Percentiles rank a stretch among this genome's conserved stretches.
Conservation (phyloP, 2,797 vertebrate genomes). For the Sphenodon punctatus region DNA sequence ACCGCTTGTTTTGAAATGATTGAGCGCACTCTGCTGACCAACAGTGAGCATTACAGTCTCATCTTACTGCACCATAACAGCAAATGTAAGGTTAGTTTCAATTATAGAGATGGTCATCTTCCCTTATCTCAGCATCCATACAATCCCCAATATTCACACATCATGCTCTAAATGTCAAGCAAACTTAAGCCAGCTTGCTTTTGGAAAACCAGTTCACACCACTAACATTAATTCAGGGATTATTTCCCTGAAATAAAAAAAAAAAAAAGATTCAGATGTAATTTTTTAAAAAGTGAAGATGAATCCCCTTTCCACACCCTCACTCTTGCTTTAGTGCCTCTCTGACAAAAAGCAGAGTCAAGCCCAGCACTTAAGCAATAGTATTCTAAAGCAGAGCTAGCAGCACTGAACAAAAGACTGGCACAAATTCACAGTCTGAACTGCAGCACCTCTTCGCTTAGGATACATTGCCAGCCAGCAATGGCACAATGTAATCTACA, state of each 20-base stretch:
- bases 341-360: not conserved
- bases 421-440: constrained; percentile 12
- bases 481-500: constrained; percentile 27
- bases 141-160: not conserved
- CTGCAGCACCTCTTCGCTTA: constrained; percentile 19
- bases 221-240: too few relatives aligned
- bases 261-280: rapidly evolving
- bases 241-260: too few relatives aligned
- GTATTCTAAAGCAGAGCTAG: constrained; percentile 22
- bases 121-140: not conserved
- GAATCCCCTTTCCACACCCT: too few relatives aligned
- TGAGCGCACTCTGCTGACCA: constrained; percentile 59
- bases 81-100: not conserved
- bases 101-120: not conserved
- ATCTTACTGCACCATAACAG: not conserved
- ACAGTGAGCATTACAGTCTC: not conserved
- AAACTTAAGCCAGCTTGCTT: not conserved
- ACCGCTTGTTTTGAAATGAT: constrained; percentile 25
- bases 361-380: not conserved
- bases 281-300: too few relatives aligned
- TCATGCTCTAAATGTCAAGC: not conserved
- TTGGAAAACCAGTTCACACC: rapidly evolving
- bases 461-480: constrained; percentile 60
- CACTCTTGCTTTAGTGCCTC: not conserved
- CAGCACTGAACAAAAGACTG: constrained; percentile 16